Evolutionary conservation across 2,888 invertebrate species (phyloP).

Genomic region (Strigamia crassipes): DNA sequence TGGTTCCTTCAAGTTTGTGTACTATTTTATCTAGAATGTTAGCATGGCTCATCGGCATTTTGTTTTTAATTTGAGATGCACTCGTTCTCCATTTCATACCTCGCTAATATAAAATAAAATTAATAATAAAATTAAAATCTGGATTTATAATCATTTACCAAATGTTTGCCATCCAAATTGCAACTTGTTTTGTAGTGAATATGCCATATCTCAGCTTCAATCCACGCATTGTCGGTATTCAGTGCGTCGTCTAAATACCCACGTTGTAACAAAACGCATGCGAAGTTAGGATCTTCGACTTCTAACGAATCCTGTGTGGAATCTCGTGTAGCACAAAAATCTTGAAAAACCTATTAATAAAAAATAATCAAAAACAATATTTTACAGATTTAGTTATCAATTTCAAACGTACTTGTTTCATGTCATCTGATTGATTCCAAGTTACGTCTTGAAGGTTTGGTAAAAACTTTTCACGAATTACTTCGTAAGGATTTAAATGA

Average conservation of each 20-base stretch:
- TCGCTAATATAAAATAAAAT: neutral
- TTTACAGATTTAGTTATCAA: neutral
- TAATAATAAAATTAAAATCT: neutral
- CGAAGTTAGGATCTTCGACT: slow-evolving; percentile 8
- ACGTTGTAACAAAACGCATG: slow-evolving; percentile 53
- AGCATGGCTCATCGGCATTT: slow-evolving; percentile 30
- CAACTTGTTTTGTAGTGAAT: slow-evolving; percentile 51
- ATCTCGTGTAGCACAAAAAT: slow-evolving; percentile 5
- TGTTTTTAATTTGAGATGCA: slow-evolving; percentile 6
- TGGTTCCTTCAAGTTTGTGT: slow-evolving; percentile 30
- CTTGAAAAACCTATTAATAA: slow-evolving; percentile 18
- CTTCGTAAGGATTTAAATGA: neutral
- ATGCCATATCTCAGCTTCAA: slow-evolving; percentile 54
- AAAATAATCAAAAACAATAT: neutral
- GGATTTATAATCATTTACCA: neutral
- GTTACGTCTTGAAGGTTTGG: neutral
- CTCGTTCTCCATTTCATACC: slow-evolving; percentile 22
- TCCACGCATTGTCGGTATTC: slow-evolving; percentile 56
- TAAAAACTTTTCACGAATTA: neutral
- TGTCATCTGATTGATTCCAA: neutral
- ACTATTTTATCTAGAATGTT: slow-evolving; percentile 38
- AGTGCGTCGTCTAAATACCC: slow-evolving; percentile 58
- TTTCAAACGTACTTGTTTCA: slow-evolving; percentile 15
- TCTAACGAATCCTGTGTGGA: neutral
- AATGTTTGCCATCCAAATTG: slow-evolving; percentile 19